A percentile compares a stretch with the other conserved stretches of the same genome.
Conservation (phyloP, 2,797 vertebrate species). For the Bovichtus diacanthus region DNA sequence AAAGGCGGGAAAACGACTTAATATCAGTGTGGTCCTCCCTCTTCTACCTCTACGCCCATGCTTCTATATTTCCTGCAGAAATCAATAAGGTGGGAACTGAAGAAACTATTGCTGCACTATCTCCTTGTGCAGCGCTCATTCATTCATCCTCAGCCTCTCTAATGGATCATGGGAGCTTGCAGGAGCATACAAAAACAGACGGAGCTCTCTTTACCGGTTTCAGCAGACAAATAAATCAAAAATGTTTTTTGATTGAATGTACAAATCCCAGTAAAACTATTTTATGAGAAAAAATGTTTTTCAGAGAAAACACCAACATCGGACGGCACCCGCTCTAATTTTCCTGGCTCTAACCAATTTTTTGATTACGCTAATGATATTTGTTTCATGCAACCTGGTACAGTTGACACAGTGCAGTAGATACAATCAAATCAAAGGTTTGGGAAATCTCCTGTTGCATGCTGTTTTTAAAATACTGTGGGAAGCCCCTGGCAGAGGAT, state of each 20-base stretch:
- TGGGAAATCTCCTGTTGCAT: conserved; percentile 25
- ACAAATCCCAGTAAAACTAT: not conserved
- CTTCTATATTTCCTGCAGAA: conserved; percentile 86
- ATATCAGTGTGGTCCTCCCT: conserved; percentile 82
- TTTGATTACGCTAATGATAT: conserved; percentile 20
- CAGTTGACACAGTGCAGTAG: not conserved
- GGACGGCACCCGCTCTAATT: not conserved
- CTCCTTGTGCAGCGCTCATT: conserved; percentile 71
- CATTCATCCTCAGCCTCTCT: conserved; percentile 80
- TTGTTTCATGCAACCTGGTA: conserved; percentile 5
- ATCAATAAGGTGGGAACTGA: conserved; percentile 86
- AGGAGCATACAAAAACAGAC: conserved; percentile 80
- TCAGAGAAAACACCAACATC: not conserved
- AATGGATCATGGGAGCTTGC: conserved; percentile 74
- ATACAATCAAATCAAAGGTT: conserved; percentile 46
- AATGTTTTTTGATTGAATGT: not conserved
- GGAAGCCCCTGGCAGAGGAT: conserved; percentile 57
- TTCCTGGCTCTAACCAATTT: not conserved
- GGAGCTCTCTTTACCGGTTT: conserved; percentile 30
- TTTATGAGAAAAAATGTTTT: conserved; percentile 3
- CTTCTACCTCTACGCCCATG: conserved; percentile 57
- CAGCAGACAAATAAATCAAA: not conserved
- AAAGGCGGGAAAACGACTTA: conserved; percentile 87
- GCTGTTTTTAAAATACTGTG: conserved; percentile 29
- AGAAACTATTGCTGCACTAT: conserved; percentile 82